Percentiles rank a stretch among this genome's conserved stretches.
These are phyloP conservation scores for Anguilla obscura DNA, from an alignment of 2,797 vertebrate species.

Conservation along the genomic window DNA sequence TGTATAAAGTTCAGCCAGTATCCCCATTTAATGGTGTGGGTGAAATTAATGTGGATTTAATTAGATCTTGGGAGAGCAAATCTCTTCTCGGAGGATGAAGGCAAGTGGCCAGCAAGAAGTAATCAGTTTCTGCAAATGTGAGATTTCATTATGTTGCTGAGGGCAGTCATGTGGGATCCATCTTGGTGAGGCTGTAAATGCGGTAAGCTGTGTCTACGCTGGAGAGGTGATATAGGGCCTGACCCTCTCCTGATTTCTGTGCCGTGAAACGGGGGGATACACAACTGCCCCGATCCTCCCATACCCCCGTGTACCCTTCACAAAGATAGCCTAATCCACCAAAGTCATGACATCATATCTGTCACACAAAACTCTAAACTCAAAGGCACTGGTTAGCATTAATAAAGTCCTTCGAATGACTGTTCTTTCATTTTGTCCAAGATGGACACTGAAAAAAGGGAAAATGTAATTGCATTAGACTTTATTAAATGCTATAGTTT, in stretches of 20 bases:
- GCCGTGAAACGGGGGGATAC: too few relatives aligned
- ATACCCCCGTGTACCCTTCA: neutral
- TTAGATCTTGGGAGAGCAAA: neutral
- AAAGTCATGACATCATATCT: neutral
- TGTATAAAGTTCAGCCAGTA: neutral
- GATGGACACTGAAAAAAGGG: neutral
- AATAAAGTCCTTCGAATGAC: neutral
- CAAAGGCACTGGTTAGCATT: neutral
- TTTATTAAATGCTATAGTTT: neutral
- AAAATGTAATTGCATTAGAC: neutral
- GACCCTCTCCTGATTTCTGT: neutral
- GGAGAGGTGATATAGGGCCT: neutral
- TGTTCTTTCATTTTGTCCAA: neutral
- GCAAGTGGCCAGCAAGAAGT: neutral
- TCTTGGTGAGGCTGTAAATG: neutral
- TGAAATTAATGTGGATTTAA: conserved; percentile 5
- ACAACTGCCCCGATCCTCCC: neutral
- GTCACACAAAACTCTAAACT: neutral
- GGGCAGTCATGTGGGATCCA: neutral
- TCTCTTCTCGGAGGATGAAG: neutral
- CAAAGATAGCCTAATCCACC: neutral
- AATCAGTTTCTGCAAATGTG: neutral
- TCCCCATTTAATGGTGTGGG: neutral
- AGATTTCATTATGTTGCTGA: neutral
- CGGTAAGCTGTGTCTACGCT: neutral